A percentile compares a stretch with the other conserved stretches of the same genome.
Conservation (phyloP, 2,888 invertebrate species). For the Laspeyria flexula region DNA sequence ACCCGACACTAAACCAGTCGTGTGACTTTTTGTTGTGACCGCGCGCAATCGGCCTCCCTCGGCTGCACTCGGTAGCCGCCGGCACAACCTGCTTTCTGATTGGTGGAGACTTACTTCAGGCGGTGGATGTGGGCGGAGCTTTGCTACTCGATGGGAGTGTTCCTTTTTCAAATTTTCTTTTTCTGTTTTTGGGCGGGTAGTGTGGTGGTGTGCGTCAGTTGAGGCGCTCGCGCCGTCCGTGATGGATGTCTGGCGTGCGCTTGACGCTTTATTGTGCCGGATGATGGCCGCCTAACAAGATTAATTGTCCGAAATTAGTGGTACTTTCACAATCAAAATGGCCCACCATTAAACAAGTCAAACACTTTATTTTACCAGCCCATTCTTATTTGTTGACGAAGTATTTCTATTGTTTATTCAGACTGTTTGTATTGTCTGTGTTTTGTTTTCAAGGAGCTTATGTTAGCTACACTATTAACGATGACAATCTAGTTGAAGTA, state of each 20-base stretch:
- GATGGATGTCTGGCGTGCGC: conserved; percentile 74
- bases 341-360: conserved; percentile 34
- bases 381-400: conserved; percentile 30
- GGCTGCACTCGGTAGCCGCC: conserved; percentile 64
- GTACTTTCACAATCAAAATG: conserved; percentile 41
- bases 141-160: conserved; percentile 74
- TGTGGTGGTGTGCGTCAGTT: conserved; percentile 81
- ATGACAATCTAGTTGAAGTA: neutral
- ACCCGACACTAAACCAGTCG: conserved; percentile 86
- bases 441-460: neutral
- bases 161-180: conserved; percentile 83
- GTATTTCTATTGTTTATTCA: conserved; percentile 1
- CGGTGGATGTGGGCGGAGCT: conserved; percentile 70
- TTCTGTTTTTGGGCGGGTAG: conserved; percentile 83
- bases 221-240: conserved; percentile 73
- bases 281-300: conserved; percentile 41
- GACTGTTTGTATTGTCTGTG: neutral
- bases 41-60: conserved; percentile 74
- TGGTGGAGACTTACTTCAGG: conserved; percentile 60
- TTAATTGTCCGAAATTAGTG: conserved; percentile 46
- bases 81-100: conserved; percentile 49
- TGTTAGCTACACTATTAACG: too few relatives aligned
- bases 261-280: conserved; percentile 53
- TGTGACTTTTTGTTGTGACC: conserved; percentile 84
- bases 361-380: conserved; percentile 25